phyloP scores from a whole-genome alignment of 2,113 vertebrate genomes.

The Promerops cafer region DNA sequence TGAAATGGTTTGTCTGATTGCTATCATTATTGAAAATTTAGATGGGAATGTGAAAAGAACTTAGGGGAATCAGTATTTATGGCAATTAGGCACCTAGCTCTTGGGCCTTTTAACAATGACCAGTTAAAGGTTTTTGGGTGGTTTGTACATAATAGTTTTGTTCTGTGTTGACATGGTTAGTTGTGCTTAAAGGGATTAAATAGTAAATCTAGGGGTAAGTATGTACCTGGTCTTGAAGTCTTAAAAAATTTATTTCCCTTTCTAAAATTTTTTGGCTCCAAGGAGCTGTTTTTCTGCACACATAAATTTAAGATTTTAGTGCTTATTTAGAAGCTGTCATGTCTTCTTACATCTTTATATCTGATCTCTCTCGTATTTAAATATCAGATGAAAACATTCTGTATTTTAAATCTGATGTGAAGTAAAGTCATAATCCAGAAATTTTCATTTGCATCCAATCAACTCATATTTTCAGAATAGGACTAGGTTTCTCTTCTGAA shows the following conservation, averaged over 20 bases:
- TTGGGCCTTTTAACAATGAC: neutral
- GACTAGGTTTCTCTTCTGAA: neutral
- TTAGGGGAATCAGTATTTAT: neutral
- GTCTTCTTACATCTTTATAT: neutral
- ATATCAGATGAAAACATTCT: neutral
- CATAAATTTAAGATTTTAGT: neutral
- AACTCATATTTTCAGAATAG: neutral
- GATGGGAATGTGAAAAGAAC: neutral
- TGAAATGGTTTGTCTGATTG: conserved; percentile 50
- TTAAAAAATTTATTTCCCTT: neutral
- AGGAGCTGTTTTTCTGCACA: neutral
- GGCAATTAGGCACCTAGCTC: neutral
- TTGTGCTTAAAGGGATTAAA: neutral
- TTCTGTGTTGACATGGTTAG: neutral
- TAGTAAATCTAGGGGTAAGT: neutral
- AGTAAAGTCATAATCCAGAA: neutral
- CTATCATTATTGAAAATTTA: conserved; percentile 50
- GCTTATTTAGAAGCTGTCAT: neutral
- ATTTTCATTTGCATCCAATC: neutral
- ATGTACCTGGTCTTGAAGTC: neutral
- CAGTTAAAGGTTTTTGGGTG: neutral
- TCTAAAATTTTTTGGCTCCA: neutral
- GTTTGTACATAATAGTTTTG: neutral
- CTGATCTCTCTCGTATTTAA: neutral
- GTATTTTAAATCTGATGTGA: neutral